phyloP scores from a whole-genome alignment of 2,113 vertebrate genomes.

The Tetrax tetrax region DNA sequence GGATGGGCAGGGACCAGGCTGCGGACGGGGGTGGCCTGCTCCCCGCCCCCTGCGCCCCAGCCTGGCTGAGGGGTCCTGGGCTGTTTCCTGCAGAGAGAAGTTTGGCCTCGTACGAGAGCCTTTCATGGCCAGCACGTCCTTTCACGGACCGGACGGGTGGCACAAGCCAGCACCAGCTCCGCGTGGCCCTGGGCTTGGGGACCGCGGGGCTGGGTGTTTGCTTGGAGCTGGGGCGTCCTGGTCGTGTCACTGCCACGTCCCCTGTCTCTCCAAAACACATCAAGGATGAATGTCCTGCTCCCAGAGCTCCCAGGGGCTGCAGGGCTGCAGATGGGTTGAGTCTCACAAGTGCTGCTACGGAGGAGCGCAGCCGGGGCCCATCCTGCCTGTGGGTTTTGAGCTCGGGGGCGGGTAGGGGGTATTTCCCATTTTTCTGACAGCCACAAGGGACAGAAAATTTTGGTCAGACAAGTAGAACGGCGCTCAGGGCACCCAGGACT shows the following conservation, averaged over 20 bases:
- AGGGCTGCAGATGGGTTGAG: not conserved
- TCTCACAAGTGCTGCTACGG: not conserved
- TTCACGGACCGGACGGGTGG: accelerated
- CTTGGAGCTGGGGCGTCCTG: not conserved
- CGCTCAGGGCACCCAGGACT: not conserved
- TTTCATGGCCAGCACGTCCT: too few relatives aligned
- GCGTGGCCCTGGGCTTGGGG: not conserved
- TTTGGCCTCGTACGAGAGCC: not conserved
- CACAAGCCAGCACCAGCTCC: accelerated
- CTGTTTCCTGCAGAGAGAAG: not conserved
- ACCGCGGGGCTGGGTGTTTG: accelerated
- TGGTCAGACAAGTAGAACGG: not conserved
- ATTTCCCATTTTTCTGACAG: not conserved
- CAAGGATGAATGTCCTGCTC: not conserved
- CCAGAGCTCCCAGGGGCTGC: not conserved
- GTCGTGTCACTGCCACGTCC: not conserved
- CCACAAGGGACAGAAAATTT: not conserved
- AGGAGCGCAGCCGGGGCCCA: accelerated
- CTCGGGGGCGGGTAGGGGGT: accelerated
- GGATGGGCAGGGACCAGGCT: not conserved
- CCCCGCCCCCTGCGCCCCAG: not conserved
- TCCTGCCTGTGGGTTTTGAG: not conserved
- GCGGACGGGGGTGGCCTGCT: accelerated
- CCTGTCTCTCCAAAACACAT: not conserved
- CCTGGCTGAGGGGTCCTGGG: not conserved